Conservation (phyloP, 2,797 vertebrate species). For the Microtus californicus region DNA sequence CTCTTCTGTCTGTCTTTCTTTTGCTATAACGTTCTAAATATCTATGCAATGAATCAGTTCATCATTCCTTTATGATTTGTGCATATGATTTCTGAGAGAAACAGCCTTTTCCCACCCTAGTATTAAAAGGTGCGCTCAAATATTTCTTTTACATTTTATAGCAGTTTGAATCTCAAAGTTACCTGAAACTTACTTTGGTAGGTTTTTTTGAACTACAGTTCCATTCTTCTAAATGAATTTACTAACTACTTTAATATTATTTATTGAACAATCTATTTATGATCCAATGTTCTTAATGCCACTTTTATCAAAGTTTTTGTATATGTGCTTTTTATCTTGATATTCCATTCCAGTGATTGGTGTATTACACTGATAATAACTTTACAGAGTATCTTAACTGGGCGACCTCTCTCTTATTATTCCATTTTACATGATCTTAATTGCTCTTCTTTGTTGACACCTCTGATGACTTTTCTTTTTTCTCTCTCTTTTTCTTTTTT, state of each 20-base stretch:
- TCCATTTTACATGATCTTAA: neutral
- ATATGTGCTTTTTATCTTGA: neutral
- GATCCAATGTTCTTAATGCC: neutral
- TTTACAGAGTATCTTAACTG: neutral
- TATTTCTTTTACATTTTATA: neutral
- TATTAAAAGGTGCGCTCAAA: neutral
- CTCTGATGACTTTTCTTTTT: neutral
- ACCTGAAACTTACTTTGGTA: neutral
- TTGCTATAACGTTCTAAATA: neutral
- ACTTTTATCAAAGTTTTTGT: slow-evolving; percentile 14
- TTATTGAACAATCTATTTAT: slow-evolving; percentile 2
- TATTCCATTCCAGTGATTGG: neutral
- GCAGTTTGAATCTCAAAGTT: neutral
- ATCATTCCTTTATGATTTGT: neutral
- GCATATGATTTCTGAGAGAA: neutral
- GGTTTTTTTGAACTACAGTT: neutral
- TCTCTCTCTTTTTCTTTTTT: too few relatives aligned
- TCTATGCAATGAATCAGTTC: neutral
- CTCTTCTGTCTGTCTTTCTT: neutral
- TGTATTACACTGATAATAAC: neutral
- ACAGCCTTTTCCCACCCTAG: neutral
- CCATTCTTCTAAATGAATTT: neutral
- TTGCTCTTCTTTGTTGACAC: neutral
- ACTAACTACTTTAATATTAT: neutral
- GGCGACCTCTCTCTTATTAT: too few relatives aligned